Conservation (phyloP, 2,797 vertebrate genomes). For the Staurois parvus region DNA sequence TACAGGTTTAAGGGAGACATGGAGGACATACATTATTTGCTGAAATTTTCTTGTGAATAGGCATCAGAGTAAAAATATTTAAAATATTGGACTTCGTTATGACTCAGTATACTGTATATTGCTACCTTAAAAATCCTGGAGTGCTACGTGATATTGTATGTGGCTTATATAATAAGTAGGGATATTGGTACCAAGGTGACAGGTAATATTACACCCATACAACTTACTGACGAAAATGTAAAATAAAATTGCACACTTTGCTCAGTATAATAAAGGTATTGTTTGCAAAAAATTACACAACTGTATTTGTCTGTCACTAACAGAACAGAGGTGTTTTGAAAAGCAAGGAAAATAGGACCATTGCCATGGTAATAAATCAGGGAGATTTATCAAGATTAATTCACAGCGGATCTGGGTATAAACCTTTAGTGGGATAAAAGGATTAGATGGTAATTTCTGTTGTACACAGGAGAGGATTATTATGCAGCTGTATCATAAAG, state of each 20-base stretch:
- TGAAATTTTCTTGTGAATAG: no score
- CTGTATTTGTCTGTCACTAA: not conserved
- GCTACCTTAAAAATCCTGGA: no score
- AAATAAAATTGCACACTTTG: not conserved
- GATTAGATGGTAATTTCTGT: not conserved
- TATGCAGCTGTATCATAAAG: not conserved
- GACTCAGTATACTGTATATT: no score
- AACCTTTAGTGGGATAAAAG: not conserved
- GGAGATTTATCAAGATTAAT: conserved; percentile 2
- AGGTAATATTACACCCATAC: no score
- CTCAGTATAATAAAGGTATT: not conserved
- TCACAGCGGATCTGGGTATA: not conserved
- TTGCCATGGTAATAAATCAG: not conserved
- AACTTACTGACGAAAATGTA: not conserved
- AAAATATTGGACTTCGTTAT: no score
- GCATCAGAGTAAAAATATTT: no score
- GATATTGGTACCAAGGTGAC: no score
- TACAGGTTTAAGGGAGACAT: no score
- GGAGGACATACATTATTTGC: no score
- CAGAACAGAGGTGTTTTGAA: not conserved
- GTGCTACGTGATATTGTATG: no score
- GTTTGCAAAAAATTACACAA: not conserved
- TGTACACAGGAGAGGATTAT: not conserved
- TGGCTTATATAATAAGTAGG: no score
- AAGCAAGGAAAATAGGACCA: not conserved